Percentiles rank a stretch among this genome's conserved stretches.
These are phyloP conservation scores for Hephaestus fuliginosus DNA, from an alignment of 2,797 vertebrate genomes.

Conservation along the genomic window DNA sequence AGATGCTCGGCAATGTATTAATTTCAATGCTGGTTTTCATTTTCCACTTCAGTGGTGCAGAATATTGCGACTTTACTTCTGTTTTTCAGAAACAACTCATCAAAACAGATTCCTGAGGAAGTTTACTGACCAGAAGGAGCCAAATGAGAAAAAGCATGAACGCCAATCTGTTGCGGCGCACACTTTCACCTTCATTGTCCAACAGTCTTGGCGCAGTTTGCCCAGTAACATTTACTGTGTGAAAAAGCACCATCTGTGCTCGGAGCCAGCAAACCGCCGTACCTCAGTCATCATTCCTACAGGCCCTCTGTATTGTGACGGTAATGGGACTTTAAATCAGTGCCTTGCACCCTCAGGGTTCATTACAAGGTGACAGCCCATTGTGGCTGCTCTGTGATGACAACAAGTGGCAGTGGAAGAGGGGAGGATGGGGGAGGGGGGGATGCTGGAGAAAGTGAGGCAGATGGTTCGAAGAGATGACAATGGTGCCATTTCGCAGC, in stretches of 20 bases:
- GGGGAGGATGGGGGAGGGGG: neutral
- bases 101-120: slow-evolving; percentile 46
- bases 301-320: slow-evolving; percentile 65
- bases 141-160: slow-evolving; percentile 48
- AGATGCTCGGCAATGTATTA: slow-evolving; percentile 35
- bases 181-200: slow-evolving; percentile 61
- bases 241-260: slow-evolving; percentile 78
- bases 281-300: slow-evolving; percentile 72
- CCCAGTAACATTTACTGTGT: slow-evolving; percentile 59
- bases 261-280: slow-evolving; percentile 50
- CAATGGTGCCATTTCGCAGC: slow-evolving; percentile 75
- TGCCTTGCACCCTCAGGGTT: slow-evolving; percentile 74
- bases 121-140: slow-evolving; percentile 66
- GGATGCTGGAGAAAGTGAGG: slow-evolving; percentile 62
- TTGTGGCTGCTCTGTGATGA: slow-evolving; percentile 71
- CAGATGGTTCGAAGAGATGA: slow-evolving; percentile 72
- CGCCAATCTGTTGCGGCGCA: slow-evolving; percentile 53
- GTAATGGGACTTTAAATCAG: slow-evolving; percentile 85
- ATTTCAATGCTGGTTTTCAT: slow-evolving; percentile 65
- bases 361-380: slow-evolving; percentile 79
- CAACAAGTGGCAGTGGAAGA: slow-evolving; percentile 65
- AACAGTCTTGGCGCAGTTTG: slow-evolving; percentile 48
- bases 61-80: slow-evolving; percentile 63
- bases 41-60: slow-evolving; percentile 75
- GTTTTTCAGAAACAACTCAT: slow-evolving; percentile 55